Base-by-base conservation (phyloP, 35 echinoderm and acorn worm genomes). In the Strongylocentrotus purpuratus region DNA sequence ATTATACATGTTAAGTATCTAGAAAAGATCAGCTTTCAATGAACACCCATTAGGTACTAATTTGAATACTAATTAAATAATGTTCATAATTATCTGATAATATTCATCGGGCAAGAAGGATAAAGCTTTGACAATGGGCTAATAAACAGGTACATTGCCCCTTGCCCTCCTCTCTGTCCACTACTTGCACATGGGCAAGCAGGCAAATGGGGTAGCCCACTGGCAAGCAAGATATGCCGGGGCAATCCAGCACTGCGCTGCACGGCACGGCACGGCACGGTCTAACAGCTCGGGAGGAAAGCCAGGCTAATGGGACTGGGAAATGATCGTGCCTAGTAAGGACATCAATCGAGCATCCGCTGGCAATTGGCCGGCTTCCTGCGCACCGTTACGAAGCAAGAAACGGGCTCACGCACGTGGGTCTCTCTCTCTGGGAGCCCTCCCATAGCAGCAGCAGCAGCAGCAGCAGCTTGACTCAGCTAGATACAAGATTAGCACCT, bases 361-460 rank as follows among this genome's bases (percentile, higher is more conserved):
- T 93, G 91, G 91, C 91, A 93, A 93, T 93, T 93, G 91, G 33
- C 47, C 18, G 33, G 46, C 91, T 93, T 93, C 91, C 91, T 93
- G 91, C 91, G 48, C 46, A 93, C 91, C 91, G 91, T 93, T 93
- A 93, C 91, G 31, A 93, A 93, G 91, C 91, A 93, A 93, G 91
- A 93, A 93, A 93, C 45, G 28, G 46, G 91, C 48, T 47, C 45
- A 93, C 91, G 91, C 91, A 93, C 91, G 91, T 93, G 91, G 91
- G 91, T 31, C 48, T n/a, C n/a, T n/a, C n/a, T n/a, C n/a, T 32
- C 48, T 32, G 46, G n/a, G 48, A 58, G 91, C 87, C 87, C 87
- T 78, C 65, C 33, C 91, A 20, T 28, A 31, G 91, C 91, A 31
- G 46, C 32, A n/a, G n/a, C n/a, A n/a, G n/a, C n/a, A n/a, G n/a